Evolutionary conservation across 2,888 invertebrate species (phyloP).

Genomic region (Heliconius cydno): DNA sequence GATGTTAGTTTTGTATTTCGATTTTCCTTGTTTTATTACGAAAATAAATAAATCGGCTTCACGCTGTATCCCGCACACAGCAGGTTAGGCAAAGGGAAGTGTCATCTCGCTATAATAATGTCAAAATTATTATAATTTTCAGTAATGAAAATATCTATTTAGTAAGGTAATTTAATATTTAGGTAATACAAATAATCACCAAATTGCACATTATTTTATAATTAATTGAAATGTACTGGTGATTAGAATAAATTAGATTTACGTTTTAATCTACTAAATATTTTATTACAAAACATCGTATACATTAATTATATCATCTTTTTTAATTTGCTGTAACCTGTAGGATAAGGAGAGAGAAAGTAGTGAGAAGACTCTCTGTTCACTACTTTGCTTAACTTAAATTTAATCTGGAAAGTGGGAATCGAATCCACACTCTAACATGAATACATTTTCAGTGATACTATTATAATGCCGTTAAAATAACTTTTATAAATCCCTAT

Average conservation of each 20-base stretch:
- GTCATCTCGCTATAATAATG: no score
- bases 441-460: no score
- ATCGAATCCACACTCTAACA: no score
- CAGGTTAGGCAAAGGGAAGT: neutral
- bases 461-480: neutral
- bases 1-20: neutral
- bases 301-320: neutral
- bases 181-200: conserved; percentile 13
- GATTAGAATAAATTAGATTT: conserved; percentile 6
- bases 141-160: neutral
- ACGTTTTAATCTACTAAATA: neutral
- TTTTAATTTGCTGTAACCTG: no score
- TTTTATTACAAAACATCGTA: neutral
- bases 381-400: no score
- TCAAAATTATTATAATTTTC: neutral
- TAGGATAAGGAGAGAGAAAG: no score
- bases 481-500: neutral
- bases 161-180: neutral
- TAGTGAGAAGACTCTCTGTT: no score
- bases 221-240: neutral
- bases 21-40: neutral
- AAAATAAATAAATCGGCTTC: neutral
- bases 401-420: no score
- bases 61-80: neutral
- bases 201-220: neutral